phyloP scores from a whole-genome alignment of 2,797 vertebrate species.

The Salmo trutta region DNA sequence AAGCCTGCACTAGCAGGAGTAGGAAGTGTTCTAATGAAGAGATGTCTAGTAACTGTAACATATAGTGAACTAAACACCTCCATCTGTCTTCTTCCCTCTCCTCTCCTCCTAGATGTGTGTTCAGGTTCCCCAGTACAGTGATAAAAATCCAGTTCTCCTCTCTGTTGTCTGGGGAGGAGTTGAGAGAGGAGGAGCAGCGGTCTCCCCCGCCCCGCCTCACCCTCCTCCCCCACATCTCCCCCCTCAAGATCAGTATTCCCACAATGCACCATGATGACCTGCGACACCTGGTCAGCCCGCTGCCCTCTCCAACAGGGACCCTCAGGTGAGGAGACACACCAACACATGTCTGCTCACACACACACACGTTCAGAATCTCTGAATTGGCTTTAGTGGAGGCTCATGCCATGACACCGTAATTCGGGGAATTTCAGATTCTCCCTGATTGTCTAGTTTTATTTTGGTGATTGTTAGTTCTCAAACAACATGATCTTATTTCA shows the following conservation, averaged over 20 bases:
- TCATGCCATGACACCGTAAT: no score
- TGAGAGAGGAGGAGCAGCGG: slow-evolving; percentile 78
- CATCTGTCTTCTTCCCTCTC: neutral
- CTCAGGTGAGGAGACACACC: slow-evolving; percentile 81
- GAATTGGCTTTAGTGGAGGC: neutral
- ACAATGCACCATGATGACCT: slow-evolving; percentile 85
- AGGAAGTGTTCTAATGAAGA: no score
- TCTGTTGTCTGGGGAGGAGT: slow-evolving; percentile 83
- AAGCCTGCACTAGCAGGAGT: no score
- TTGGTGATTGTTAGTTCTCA: no score
- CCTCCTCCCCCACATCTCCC: slow-evolving; percentile 94
- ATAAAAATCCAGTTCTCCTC: slow-evolving; percentile 97
- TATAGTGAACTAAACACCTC: neutral
- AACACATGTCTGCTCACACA: no score
- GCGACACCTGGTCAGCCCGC: slow-evolving; percentile 86
- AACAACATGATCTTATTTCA: no score
- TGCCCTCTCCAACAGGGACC: slow-evolving; percentile 95
- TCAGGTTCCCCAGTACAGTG: slow-evolving; percentile 95
- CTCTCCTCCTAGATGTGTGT: slow-evolving; percentile 82
- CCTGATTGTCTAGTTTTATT: neutral
- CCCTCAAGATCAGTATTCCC: slow-evolving; percentile 97
- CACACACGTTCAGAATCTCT: neutral
- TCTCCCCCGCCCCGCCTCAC: slow-evolving; percentile 82
- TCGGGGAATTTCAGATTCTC: neutral
- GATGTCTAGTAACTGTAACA: no score